Evolutionary conservation across 2,113 vertebrate genomes (phyloP).

Genomic region (Uria aalge): DNA sequence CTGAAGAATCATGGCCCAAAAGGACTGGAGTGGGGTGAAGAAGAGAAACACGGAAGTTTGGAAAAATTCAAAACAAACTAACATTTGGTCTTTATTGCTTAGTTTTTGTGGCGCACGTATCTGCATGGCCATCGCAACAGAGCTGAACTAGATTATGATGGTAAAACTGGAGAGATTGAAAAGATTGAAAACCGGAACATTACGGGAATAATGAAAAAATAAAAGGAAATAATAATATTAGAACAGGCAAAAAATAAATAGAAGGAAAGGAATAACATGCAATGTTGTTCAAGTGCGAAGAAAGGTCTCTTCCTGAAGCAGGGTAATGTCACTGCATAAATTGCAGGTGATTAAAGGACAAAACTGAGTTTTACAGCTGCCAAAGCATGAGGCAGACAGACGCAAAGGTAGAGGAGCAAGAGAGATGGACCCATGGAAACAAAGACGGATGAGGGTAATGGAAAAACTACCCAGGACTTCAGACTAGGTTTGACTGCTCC

Average conservation of each 20-base stretch:
- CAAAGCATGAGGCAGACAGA: neutral
- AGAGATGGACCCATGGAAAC: neutral
- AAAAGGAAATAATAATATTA: neutral
- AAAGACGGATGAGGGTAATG: neutral
- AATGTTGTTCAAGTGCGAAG: neutral
- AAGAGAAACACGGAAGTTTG: neutral
- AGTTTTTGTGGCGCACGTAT: neutral
- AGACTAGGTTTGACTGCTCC: neutral
- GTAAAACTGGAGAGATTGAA: neutral
- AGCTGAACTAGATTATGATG: neutral
- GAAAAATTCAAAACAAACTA: neutral
- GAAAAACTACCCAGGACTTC: neutral
- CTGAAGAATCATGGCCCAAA: neutral
- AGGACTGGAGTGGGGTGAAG: neutral
- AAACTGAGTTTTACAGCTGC: neutral
- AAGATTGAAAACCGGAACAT: neutral
- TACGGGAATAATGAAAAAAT: neutral
- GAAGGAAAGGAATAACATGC: neutral
- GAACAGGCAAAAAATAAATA: neutral
- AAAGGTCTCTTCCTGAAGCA: neutral
- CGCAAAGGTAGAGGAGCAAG: neutral
- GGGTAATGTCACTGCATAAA: neutral
- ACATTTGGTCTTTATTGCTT: neutral
- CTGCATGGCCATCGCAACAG: neutral
- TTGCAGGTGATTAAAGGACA: neutral